Conservation (phyloP, 2,113 vertebrate genomes). For the Gymnobelideus leadbeateri region DNA sequence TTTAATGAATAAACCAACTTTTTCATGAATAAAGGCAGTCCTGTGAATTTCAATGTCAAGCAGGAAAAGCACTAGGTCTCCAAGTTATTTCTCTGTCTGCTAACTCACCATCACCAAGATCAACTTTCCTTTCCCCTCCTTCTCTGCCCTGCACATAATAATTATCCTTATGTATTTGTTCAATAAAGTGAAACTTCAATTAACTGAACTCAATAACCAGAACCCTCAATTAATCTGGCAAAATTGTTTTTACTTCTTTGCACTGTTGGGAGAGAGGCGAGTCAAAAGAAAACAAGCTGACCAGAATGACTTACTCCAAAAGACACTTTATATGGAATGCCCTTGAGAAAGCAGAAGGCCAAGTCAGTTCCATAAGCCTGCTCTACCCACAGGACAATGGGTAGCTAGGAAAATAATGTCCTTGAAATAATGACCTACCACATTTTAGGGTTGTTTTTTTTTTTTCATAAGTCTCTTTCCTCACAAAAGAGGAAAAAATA, state of each 20-base stretch:
- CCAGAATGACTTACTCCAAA: neutral
- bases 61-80: neutral
- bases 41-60: neutral
- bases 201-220: conserved; percentile 9
- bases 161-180: conserved; percentile 6
- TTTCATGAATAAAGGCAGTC: neutral
- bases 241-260: neutral
- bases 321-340: neutral
- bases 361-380: neutral
- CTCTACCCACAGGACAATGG: neutral
- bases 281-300: neutral
- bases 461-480: neutral
- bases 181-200: conserved; percentile 7
- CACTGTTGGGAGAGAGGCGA: neutral
- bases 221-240: conserved; percentile 8
- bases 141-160: neutral
- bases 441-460: too few species aligned
- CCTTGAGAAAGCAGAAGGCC: neutral
- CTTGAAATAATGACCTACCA: neutral
- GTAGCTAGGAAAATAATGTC: neutral
- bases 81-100: neutral
- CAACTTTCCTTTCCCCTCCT: neutral
- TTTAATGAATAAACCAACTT: neutral
- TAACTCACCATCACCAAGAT: neutral
- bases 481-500: neutral